phyloP scores from a whole-genome alignment of 2,113 vertebrate genomes.

The Donacobius atricapilla region DNA sequence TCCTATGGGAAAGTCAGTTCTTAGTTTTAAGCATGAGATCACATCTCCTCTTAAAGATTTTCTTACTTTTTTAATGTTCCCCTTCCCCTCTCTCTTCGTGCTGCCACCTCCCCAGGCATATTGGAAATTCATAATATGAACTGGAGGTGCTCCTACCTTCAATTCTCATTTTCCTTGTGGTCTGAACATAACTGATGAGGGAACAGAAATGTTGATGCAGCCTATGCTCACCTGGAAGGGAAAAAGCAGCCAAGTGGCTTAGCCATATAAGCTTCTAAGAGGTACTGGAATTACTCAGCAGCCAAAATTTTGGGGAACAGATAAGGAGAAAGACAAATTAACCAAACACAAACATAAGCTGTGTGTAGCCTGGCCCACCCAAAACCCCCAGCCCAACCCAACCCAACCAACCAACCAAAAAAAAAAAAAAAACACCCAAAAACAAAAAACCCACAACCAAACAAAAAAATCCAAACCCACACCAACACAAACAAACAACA shows the following conservation, averaged over 20 bases:
- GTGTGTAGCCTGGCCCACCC: accelerated
- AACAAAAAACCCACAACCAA: neutral
- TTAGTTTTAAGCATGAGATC: neutral
- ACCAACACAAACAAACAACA: neutral
- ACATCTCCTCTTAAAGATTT: neutral
- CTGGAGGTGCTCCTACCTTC: neutral
- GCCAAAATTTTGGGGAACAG: neutral
- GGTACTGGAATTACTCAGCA: neutral
- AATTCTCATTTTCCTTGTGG: neutral
- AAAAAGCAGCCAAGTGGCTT: neutral
- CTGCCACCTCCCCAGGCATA: neutral
- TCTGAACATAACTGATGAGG: neutral
- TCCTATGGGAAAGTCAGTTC: neutral
- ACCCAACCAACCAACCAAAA: neutral
- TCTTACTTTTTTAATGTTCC: neutral
- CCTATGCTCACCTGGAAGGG: neutral
- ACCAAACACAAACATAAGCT: accelerated
- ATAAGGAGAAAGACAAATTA: neutral
- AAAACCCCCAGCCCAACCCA: neutral
- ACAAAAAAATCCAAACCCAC: neutral
- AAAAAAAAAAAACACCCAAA: neutral
- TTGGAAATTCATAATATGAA: neutral
- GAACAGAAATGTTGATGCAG: neutral
- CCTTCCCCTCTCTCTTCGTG: neutral
- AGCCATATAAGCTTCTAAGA: neutral